These are phyloP conservation scores for Molossus alvarezi DNA, from an alignment of 2,797 vertebrate genomes.

Conservation along the genomic window DNA sequence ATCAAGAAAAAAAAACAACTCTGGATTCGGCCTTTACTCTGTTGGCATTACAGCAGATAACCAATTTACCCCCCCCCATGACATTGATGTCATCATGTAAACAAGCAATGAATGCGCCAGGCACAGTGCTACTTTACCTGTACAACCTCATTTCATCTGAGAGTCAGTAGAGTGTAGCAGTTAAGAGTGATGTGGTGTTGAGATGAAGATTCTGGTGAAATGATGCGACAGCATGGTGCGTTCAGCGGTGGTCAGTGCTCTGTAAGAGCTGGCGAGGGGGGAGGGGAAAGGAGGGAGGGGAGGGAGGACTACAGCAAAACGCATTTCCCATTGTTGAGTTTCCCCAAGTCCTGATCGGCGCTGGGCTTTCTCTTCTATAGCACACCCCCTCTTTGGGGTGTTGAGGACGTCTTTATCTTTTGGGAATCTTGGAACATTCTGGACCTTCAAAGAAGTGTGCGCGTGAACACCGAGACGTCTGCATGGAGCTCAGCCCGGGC, in stretches of 20 bases:
- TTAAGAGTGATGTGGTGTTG: not conserved
- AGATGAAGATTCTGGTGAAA: not conserved
- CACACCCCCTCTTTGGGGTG: not conserved
- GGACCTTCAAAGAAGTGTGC: not conserved
- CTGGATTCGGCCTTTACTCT: not conserved
- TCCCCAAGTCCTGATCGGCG: not conserved
- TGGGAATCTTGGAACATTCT: not conserved
- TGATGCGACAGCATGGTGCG: fast-evolving
- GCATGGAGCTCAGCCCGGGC: not conserved
- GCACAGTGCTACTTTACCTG: not conserved
- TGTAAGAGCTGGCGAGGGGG: not conserved
- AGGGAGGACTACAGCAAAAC: not conserved
- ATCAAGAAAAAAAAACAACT: not conserved
- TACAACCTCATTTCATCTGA: not conserved
- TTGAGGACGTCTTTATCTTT: not conserved
- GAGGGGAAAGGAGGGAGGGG: no score
- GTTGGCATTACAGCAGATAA: not conserved
- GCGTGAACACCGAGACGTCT: not conserved
- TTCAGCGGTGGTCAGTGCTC: not conserved
- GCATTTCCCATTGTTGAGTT: not conserved
- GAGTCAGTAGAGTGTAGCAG: not conserved
- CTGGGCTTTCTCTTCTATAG: not conserved
- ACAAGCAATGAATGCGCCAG: not conserved
- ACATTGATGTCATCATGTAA: not conserved
- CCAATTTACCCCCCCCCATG: not conserved